phyloP scores from a whole-genome alignment of 2,797 vertebrate genomes.

The Miichthys miiuy region DNA sequence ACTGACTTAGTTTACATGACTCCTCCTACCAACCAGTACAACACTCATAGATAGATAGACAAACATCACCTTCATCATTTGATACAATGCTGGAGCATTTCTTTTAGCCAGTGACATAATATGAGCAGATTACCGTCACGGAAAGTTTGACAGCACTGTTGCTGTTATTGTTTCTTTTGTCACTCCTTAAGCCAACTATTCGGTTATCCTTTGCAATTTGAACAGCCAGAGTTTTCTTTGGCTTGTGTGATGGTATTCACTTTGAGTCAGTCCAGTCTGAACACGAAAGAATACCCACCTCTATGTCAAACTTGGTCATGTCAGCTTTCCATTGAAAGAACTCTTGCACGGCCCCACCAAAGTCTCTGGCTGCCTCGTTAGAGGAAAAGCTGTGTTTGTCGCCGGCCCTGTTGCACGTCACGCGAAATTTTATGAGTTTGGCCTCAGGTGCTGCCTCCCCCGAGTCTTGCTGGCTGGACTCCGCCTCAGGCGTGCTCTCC shows the following conservation, averaged over 20 bases:
- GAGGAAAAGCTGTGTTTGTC: conserved; percentile 96
- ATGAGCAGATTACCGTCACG: not conserved
- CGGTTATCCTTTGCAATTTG: not conserved
- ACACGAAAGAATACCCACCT: conserved; percentile 86
- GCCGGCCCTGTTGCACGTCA: conserved; percentile 95
- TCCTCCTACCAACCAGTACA: no score
- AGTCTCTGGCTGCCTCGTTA: conserved; percentile 96
- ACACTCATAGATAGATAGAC: no score
- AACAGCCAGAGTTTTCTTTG: conserved; percentile 33
- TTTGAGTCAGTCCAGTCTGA: not conserved
- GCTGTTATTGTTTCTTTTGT: conserved; percentile 24
- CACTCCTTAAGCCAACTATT: conserved; percentile 20
- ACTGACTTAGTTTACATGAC: not conserved
- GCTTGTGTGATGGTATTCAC: conserved; percentile 16
- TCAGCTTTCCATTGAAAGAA: conserved; percentile 99
- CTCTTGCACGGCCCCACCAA: conserved; percentile 96
- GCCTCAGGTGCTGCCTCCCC: conserved; percentile 61
- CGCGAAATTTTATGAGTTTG: conserved; percentile 89
- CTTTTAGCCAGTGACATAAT: not conserved
- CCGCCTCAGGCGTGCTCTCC: conserved; percentile 41
- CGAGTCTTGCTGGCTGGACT: conserved; percentile 37
- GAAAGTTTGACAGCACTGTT: not conserved
- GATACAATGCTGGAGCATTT: not conserved
- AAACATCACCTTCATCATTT: not conserved
- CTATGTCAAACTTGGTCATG: conserved; percentile 98